A percentile compares a stretch with the other conserved stretches of the same genome.
phyloP scores from a whole-genome alignment of 92 coral and sea anemone species.

The Ricordea florida region DNA sequence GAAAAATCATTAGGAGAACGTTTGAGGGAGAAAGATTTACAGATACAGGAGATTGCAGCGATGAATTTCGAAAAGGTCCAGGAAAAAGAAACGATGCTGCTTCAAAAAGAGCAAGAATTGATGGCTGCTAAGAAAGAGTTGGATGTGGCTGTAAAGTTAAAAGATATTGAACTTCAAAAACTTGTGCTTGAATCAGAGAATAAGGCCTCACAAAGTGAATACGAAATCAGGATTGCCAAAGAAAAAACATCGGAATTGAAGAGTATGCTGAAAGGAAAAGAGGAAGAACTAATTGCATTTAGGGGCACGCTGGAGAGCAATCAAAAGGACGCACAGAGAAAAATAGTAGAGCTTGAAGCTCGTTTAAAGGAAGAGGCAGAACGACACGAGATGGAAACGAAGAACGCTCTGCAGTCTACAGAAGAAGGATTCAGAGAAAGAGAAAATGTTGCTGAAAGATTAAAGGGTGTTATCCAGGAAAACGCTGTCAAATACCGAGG shows the following conservation, averaged over 20 bases:
- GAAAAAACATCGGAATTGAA: constrained; percentile 1
- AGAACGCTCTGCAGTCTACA: constrained; percentile 26
- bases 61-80: too few relatives aligned
- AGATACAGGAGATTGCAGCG: not conserved
- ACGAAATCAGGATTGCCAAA: not conserved
- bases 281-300: not conserved
- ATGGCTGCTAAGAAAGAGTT: not conserved
- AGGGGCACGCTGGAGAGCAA: too few relatives aligned
- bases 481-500: constrained; percentile 40
- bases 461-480: constrained; percentile 50
- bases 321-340: not conserved
- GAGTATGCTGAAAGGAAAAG: not conserved
- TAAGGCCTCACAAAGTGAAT: not conserved
- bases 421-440: constrained; percentile 53
- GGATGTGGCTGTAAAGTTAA: constrained; percentile 52
- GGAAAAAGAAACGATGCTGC: not conserved
- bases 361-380: constrained; percentile 15
- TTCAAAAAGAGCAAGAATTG: not conserved
- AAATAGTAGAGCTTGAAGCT: constrained; percentile 1
- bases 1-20: constrained; percentile 4
- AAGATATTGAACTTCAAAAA: constrained; percentile 32
- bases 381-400: constrained; percentile 25
- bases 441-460: constrained; percentile 47
- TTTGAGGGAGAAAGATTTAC: not conserved
- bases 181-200: not conserved